Evolutionary conservation across 2,113 vertebrate genomes (phyloP), one percentile per base, ranked within the genome.

Genomic region (Australoheros scitulus): DNA sequence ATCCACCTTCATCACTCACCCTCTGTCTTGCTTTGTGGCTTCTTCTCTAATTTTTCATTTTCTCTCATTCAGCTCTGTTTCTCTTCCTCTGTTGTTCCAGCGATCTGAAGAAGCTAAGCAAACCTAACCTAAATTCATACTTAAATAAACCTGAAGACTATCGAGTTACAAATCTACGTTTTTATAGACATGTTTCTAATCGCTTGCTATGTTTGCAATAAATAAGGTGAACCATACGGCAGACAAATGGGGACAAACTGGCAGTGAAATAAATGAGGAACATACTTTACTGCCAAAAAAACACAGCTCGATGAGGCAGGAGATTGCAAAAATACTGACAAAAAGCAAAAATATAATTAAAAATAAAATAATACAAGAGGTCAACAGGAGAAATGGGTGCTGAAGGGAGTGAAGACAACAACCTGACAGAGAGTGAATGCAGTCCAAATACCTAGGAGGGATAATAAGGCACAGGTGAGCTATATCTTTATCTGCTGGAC

Each of bases 1-100:
- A 94, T 87, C 85, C n/a, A 8, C 41, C 65, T 76, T 65, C 29
- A n/a, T 77, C 52, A 60, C 52, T 79, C 80, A 56, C 43, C 41
- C 56, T 43, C 61, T 1, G 52, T 11, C 17, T 55, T 55, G 26
- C 47, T 34, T 58, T 13, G 11, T 36, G 59, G 20, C 52, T 60
- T 61, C 26, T 14, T 65, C 55, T 61, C 52, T 68, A 2, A 1
- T 58, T 86, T 41, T 81, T 7, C 5, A 50, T 64, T 77, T 78
- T 20, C 29, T 52, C 29, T 79, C 68, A n/a, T 57, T 65, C 3
- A 61, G 41, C 55, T 55, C 7, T 5, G 22, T 24, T 36, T 36
- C 11, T 1, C n/a, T 24, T 24, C 26, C n/a, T 52, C 43, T 47
- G 15, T 70, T 11, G 43, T 70, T 70, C 65, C 1, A 3, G 15